Evolutionary conservation across 2,888 invertebrate genomes (phyloP).

Genomic region (Ochropacha duplaris): DNA sequence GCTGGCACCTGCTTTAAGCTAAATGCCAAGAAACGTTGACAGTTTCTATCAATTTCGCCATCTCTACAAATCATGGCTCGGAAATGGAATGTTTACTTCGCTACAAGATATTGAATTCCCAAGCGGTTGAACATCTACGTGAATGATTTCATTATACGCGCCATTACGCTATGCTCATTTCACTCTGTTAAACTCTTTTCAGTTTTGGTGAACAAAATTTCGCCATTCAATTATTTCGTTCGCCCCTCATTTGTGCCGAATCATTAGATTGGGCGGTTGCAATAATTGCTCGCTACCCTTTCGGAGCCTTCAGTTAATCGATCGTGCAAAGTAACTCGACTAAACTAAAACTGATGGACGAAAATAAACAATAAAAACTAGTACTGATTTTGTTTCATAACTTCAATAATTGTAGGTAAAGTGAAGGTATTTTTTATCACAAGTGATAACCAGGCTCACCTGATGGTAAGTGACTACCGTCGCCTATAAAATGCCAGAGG

Average conservation of each 20-base stretch:
- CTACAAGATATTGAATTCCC: conserved; percentile 56
- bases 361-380: neutral
- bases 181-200: conserved; percentile 24
- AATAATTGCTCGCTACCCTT: neutral
- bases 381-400: no score
- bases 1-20: no score
- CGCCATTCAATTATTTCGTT: conserved; percentile 12
- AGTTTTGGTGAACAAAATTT: conserved; percentile 17
- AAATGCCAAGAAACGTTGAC: no score
- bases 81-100: conserved; percentile 52
- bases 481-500: no score
- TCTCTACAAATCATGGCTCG: conserved; percentile 16
- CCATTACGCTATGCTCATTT: conserved; percentile 46
- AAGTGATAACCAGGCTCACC: no score
- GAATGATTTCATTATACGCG: conserved; percentile 54
- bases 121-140: conserved; percentile 44
- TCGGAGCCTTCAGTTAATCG: neutral
- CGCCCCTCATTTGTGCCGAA: conserved; percentile 9
- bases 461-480: no score
- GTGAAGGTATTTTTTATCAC: no score
- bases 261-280: neutral
- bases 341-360: no score
- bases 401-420: no score
- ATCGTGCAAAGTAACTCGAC: neutral
- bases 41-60: conserved; percentile 5